These are phyloP conservation scores for Puntigrus tetrazona DNA, from an alignment of 2,113 vertebrate genomes.

Conservation along the genomic window DNA sequence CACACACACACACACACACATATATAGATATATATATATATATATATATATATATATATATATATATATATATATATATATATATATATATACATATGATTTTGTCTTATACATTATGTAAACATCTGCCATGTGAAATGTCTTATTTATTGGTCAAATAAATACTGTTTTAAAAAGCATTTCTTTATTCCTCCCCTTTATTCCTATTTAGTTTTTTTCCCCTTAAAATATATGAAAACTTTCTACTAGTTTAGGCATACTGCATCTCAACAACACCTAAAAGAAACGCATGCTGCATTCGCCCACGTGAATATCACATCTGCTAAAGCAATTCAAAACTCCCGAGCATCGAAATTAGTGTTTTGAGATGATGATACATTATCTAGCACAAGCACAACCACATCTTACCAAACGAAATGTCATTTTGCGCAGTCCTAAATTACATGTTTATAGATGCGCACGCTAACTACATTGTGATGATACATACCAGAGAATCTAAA, in stretches of 20 bases:
- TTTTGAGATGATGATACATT: background rate
- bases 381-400: background rate
- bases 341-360: background rate
- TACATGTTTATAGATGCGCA: background rate
- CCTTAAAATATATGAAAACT: background rate
- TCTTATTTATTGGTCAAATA: background rate
- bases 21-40: no score
- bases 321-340: background rate
- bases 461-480: background rate
- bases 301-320: background rate
- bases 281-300: background rate
- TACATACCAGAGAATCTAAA: background rate
- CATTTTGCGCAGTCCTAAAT: background rate
- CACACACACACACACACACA: no score
- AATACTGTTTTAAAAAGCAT: background rate
- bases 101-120: background rate
- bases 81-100: background rate
- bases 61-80: no score
- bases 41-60: no score
- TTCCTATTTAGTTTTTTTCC: background rate
- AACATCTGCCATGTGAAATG: background rate
- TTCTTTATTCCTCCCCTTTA: background rate
- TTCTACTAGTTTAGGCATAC: background rate
- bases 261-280: background rate
- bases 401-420: background rate